Evolutionary conservation across 2,113 vertebrate species (phyloP).

Genomic region (Cephalopterus ornatus): DNA sequence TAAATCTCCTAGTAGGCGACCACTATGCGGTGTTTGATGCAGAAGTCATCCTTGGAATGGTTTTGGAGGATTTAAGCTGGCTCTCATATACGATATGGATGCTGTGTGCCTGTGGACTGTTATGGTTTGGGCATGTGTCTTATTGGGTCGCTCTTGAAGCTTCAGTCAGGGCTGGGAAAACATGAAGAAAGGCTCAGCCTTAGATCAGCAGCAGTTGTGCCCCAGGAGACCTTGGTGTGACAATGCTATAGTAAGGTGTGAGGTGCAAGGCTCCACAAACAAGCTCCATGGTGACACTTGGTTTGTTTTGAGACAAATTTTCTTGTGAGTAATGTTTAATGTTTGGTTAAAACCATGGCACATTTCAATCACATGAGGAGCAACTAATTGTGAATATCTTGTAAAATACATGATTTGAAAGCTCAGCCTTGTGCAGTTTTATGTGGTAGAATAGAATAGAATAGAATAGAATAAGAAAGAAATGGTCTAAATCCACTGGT

Average conservation of each 20-base stretch:
- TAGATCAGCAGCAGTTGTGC: not conserved
- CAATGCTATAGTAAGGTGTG: accelerated
- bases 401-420: not conserved
- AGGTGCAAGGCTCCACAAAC: not conserved
- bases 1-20: not conserved
- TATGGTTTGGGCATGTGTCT: not conserved
- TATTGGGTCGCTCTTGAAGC: accelerated
- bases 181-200: not conserved
- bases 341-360: not conserved
- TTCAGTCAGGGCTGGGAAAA: not conserved
- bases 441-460: no score
- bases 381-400: not conserved
- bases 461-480: no score
- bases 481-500: not conserved
- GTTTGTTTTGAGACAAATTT: not conserved
- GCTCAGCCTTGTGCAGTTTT: not conserved
- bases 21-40: not conserved
- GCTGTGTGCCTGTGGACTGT: not conserved
- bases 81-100: not conserved
- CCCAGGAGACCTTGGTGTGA: not conserved
- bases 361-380: not conserved
- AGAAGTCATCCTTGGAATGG: not conserved
- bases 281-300: not conserved
- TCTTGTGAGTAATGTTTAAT: not conserved
- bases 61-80: not conserved